A percentile compares a stretch with the other conserved stretches of the same genome.
Conservation (phyloP, 2,113 vertebrate genomes). For the Alaudala cheleensis region DNA sequence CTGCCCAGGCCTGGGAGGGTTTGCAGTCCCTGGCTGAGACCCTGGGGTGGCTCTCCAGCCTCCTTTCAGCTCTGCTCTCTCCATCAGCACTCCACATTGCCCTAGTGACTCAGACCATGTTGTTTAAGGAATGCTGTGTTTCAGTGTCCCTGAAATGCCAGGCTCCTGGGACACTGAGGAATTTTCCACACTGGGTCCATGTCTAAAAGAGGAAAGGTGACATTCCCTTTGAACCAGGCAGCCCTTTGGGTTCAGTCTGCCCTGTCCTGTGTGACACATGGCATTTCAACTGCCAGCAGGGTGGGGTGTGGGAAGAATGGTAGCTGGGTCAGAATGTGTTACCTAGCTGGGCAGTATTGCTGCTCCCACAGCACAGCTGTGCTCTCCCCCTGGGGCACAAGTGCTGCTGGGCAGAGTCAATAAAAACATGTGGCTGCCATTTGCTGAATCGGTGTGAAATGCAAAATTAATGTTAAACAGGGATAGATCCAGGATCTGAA, state of each 20-base stretch:
- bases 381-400: not conserved
- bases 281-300: not conserved
- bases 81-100: not conserved
- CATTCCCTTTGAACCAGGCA: not conserved
- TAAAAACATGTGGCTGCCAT: not conserved
- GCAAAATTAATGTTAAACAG: not conserved
- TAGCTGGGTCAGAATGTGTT: not conserved
- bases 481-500: not conserved
- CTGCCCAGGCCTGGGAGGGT: not conserved
- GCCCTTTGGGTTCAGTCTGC: not conserved
- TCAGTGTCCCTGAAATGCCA: not conserved
- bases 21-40: not conserved
- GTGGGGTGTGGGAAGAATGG: not conserved
- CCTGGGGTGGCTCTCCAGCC: not conserved
- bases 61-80: not conserved
- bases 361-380: not conserved
- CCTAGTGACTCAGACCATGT: rapidly evolving
- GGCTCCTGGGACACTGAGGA: not conserved
- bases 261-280: not conserved
- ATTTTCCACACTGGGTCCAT: not conserved
- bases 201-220: not conserved
- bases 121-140: not conserved
- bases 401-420: not conserved
- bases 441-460: not conserved
- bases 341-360: rapidly evolving